Evolutionary conservation across 2,113 vertebrate species (phyloP).

Genomic region (Nesoenas mayeri): DNA sequence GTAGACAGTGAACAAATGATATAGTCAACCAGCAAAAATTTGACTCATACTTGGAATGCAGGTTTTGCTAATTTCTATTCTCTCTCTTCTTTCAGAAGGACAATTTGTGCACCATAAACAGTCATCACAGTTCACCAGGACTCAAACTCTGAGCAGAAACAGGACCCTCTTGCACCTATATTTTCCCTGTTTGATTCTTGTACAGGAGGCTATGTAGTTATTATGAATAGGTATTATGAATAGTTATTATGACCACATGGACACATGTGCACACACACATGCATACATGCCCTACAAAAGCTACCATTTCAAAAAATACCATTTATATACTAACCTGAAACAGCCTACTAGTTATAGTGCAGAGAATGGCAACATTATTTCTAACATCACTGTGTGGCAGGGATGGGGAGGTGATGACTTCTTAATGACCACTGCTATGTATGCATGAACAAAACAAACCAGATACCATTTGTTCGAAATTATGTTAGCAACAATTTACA

Average conservation of each 20-base stretch:
- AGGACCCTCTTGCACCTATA: neutral
- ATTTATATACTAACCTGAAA: neutral
- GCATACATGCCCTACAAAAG: rapidly evolving
- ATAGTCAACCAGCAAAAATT: neutral
- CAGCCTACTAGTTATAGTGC: neutral
- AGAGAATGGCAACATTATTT: neutral
- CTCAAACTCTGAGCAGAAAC: neutral
- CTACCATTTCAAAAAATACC: neutral
- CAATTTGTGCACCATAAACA: neutral
- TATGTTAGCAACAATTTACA: neutral
- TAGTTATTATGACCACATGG: neutral
- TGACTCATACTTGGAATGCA: neutral
- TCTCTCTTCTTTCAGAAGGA: neutral
- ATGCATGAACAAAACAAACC: neutral
- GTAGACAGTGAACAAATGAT: neutral
- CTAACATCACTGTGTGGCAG: neutral
- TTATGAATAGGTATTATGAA: neutral
- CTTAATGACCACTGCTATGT: neutral
- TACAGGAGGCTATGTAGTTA: neutral
- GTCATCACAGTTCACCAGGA: neutral
- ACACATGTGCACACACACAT: rapidly evolving
- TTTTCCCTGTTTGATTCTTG: neutral
- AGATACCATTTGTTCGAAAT: no score
- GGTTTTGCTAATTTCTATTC: neutral
- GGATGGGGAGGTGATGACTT: neutral